Evolutionary conservation across 2,888 invertebrate genomes (phyloP).

Genomic region (Agrotis segetum): DNA sequence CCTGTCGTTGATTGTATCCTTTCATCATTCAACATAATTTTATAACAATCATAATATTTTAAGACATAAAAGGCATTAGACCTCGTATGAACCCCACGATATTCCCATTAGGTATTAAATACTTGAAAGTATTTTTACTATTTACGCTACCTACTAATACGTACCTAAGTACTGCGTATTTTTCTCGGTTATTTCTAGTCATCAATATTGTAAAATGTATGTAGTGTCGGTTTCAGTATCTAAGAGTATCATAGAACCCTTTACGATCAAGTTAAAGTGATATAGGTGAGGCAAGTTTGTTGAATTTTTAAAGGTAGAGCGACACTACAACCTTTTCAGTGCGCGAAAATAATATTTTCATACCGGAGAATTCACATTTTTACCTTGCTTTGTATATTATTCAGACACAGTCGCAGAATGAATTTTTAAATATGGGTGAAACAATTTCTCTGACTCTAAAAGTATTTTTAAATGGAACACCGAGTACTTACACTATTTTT

Average conservation of each 20-base stretch:
- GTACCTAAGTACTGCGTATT: too few relatives aligned
- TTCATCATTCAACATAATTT: too few relatives aligned
- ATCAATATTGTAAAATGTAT: not conserved
- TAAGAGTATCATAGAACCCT: not conserved
- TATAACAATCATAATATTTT: too few relatives aligned
- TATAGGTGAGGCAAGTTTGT: constrained; percentile 26
- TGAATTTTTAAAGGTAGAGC: constrained; percentile 42
- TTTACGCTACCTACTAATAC: too few relatives aligned
- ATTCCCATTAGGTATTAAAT: too few relatives aligned
- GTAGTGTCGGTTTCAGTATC: not conserved
- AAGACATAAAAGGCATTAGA: too few relatives aligned
- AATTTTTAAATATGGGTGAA: constrained; percentile 27
- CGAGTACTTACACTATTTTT: not conserved
- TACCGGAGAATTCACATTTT: constrained; percentile 3
- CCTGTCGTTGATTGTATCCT: constrained; percentile 20
- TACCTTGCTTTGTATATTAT: constrained; percentile 21
- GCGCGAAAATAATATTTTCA: constrained; percentile 47
- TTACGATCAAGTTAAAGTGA: constrained; percentile 28
- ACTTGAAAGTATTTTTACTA: too few relatives aligned
- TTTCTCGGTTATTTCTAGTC: not conserved
- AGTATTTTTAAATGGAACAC: constrained; percentile 22
- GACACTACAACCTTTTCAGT: constrained; percentile 30
- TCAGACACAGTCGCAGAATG: constrained; percentile 7
- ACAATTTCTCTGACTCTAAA: not conserved
- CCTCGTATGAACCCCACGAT: too few relatives aligned